Percentiles rank a stretch among this genome's conserved stretches.
These are phyloP conservation scores for Helicolenus hilgendorfi DNA, from an alignment of 2,797 vertebrate species.

Conservation along the genomic window DNA sequence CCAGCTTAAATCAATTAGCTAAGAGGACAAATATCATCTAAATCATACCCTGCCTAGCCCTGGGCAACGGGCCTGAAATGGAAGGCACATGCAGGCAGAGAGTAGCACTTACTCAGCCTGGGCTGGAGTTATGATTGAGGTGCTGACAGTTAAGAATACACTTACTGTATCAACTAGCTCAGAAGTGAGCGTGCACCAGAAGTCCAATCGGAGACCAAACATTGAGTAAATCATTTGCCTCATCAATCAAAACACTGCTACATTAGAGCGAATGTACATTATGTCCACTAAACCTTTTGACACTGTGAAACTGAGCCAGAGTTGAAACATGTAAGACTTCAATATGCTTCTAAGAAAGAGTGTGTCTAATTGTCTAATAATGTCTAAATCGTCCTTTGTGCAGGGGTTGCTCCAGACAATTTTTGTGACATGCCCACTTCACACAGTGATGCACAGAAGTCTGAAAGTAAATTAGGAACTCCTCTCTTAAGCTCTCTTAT, in stretches of 20 bases:
- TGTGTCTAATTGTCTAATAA: neutral
- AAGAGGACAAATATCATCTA: slow-evolving; percentile 88
- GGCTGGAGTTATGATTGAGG: slow-evolving; percentile 48
- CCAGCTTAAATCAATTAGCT: slow-evolving; percentile 88
- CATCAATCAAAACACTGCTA: slow-evolving; percentile 6
- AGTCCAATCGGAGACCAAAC: neutral
- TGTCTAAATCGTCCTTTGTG: neutral
- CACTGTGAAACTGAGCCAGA: neutral
- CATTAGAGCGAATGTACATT: neutral
- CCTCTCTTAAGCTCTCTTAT: neutral
- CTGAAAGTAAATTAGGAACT: neutral
- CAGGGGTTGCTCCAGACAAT: neutral
- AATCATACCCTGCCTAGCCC: slow-evolving; percentile 74
- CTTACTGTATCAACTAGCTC: slow-evolving; percentile 15
- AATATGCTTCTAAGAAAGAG: neutral
- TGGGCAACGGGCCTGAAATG: slow-evolving; percentile 48
- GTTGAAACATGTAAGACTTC: neutral
- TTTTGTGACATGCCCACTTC: neutral
- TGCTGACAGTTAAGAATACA: slow-evolving; percentile 29
- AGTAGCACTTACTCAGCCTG: slow-evolving; percentile 52
- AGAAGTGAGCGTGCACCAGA: neutral
- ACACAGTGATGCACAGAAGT: neutral
- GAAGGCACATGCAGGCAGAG: slow-evolving; percentile 28
- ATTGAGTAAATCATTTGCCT: slow-evolving; percentile 19
- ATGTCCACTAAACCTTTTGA: neutral